Evolutionary conservation across 1,140 invertebrate genomes (phyloP).

Genomic region (Heliothis subflexa): DNA sequence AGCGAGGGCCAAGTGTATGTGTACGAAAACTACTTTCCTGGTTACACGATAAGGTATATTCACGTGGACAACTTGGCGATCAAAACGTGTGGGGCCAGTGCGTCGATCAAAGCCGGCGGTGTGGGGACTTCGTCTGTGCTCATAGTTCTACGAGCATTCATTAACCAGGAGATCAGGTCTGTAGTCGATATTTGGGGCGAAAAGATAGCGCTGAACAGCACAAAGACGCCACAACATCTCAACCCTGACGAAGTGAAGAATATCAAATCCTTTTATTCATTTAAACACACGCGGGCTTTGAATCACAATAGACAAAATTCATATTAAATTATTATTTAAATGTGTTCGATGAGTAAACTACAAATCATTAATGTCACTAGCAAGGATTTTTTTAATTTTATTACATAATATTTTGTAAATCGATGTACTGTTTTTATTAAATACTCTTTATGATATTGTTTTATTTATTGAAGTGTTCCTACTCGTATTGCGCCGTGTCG

Average conservation of each 20-base stretch:
- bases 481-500: not conserved
- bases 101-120: slow-evolving; percentile 66
- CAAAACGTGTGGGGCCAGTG: slow-evolving; percentile 70
- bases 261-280: slow-evolving; percentile 65
- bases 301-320: slow-evolving; percentile 67
- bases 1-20: slow-evolving; percentile 75
- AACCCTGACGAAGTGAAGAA: slow-evolving; percentile 50
- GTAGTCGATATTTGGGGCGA: slow-evolving; percentile 78
- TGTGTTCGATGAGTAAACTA: too few species aligned
- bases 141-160: slow-evolving; percentile 67
- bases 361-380: too few species aligned
- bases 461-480: not conserved
- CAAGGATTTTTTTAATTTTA: too few species aligned
- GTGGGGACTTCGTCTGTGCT: slow-evolving; percentile 64
- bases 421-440: slow-evolving; percentile 15
- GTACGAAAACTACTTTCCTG: slow-evolving; percentile 76
- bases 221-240: slow-evolving; percentile 14
- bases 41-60: slow-evolving; percentile 69
- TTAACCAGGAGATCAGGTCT: slow-evolving; percentile 72
- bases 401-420: not conserved
- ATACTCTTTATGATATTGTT: not conserved
- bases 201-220: not conserved
- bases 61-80: slow-evolving; percentile 77
- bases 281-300: slow-evolving; percentile 61
- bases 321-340: not conserved